Evolutionary conservation across 37 sponge, comb jelly and placozoan genomes (phyloP), one percentile per base, ranked within the genome.

Genomic region (Cliona cf. orientalis): DNA sequence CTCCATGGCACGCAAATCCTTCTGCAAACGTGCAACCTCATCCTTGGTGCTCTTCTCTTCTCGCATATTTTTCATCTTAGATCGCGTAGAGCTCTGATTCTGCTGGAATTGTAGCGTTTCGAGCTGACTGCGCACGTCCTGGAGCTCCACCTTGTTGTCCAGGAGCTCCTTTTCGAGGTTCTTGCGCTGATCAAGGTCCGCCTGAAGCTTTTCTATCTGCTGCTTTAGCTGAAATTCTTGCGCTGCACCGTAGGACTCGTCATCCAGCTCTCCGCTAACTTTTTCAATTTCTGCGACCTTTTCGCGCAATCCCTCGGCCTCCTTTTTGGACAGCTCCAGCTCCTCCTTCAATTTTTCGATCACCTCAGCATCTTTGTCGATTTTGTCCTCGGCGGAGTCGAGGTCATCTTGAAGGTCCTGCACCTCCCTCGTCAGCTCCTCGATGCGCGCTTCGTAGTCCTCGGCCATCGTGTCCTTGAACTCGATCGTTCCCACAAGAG

Each of bases 21-120:
- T 78, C 37, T 86, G 86, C 25, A 86, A 55, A 29, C 41, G 44
- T 32, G 35, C 32, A 17, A 86, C 53, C 41, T 86, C 80, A 14
- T 78, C 86, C 21, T 60, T 31, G 2, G 72, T 58, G 35, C 42
- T 29, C 39, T 78, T 71, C 37, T 78, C 86, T 21, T 61, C 71
- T 2, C 41, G 37, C 6, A 78, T 34, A 1, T 46, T 31, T 55
- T 86, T 45, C 65, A 78, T 70, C 31, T 71, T 68, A 21, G 72
- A 68, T 21, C 79, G 72, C 28, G 79, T 86, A 62, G 44, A 34
- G 46, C 46, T 78, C 21, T 69, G 64, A 3, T 68, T 9, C 35
- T 73, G 70, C 55, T 86, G 63, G 55, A 61, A 36, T 53, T 58
- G 46, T 28, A 86, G 31, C 26, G 70, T 55, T 58, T 86, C 79